Percentiles rank a stretch among this genome's conserved stretches.
Evolutionary conservation across 2,113 vertebrate species (phyloP).

Genomic region (Erpornis zantholeuca): DNA sequence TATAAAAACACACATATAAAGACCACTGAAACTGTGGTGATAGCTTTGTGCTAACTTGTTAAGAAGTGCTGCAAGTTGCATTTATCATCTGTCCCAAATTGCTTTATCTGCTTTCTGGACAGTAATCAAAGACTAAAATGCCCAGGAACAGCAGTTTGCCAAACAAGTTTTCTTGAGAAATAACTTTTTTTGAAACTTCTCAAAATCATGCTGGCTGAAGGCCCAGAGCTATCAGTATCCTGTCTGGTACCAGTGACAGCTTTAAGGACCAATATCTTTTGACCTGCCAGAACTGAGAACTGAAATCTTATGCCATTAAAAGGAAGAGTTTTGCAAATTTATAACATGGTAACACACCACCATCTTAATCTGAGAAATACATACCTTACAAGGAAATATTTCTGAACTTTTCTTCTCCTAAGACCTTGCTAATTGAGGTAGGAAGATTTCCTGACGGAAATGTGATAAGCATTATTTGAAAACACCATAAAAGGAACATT

Average conservation of each 20-base stretch:
- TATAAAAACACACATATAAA: conserved; percentile 29
- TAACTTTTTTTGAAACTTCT: not conserved
- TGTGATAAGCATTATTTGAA: not conserved
- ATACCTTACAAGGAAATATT: not conserved
- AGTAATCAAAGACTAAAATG: not conserved
- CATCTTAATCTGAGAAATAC: not conserved
- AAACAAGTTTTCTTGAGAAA: not conserved
- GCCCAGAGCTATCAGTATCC: conserved; percentile 8
- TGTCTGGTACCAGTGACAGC: not conserved
- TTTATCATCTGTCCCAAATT: not conserved
- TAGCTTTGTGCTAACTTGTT: conserved; percentile 21
- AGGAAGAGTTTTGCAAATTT: not conserved
- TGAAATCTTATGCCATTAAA: not conserved
- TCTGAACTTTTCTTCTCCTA: not conserved
- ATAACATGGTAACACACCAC: not conserved
- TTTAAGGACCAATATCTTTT: conserved; percentile 21
- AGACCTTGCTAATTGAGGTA: not conserved
- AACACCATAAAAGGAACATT: not conserved
- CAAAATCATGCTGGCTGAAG: not conserved
- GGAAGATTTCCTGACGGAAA: not conserved
- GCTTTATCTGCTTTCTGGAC: not conserved
- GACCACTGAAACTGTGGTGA: not conserved
- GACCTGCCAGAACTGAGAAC: not conserved
- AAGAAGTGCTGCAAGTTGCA: not conserved
- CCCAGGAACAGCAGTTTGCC: not conserved